Conservation (phyloP, 2,113 vertebrate species). For the Irena cyanogastra region DNA sequence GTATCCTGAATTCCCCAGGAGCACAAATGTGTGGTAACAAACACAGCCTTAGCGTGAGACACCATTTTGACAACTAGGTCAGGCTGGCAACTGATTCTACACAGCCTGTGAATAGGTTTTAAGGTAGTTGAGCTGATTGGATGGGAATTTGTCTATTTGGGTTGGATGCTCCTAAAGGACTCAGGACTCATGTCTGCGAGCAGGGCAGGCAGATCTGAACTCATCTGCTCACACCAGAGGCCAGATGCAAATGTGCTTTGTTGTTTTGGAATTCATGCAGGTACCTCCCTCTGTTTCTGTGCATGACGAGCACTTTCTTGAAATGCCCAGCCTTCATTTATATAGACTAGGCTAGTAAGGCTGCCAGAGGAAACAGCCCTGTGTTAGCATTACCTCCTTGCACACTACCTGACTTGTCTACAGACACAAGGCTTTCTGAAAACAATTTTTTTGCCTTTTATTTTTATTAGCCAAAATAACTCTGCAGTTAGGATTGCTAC, state of each 20-base stretch:
- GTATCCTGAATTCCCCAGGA: neutral
- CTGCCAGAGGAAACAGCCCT: neutral
- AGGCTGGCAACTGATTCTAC: neutral
- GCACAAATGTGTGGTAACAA: neutral
- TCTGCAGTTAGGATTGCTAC: neutral
- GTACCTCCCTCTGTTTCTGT: neutral
- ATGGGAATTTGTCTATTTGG: neutral
- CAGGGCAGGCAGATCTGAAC: neutral
- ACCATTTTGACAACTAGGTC: conserved; percentile 4
- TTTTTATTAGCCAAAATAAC: neutral
- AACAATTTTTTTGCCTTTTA: neutral
- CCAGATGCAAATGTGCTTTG: neutral
- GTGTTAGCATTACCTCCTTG: neutral
- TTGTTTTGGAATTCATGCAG: neutral
- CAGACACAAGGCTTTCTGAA: neutral
- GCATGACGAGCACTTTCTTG: neutral
- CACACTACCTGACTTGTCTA: neutral
- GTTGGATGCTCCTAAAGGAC: neutral
- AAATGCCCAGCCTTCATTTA: neutral
- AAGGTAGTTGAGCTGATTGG: neutral
- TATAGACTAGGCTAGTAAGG: neutral
- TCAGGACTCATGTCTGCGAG: neutral
- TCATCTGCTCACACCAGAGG: neutral
- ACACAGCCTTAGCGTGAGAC: neutral
- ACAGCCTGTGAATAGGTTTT: neutral